phyloP scores from a whole-genome alignment of 2,113 vertebrate genomes.

The Hippocampus abdominalis region DNA sequence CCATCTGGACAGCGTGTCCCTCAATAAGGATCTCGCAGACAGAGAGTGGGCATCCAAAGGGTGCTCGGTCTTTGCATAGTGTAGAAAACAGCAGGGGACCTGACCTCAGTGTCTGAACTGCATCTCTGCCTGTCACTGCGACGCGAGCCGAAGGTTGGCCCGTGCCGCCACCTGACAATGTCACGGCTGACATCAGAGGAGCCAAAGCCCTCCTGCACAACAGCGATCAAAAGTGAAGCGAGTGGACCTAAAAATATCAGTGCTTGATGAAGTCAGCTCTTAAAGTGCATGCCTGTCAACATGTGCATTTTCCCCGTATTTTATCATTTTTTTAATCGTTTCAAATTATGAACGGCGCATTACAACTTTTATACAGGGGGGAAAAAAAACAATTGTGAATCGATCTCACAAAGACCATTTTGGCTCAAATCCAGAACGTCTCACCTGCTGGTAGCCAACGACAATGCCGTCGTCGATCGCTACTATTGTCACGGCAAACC shows the following conservation, averaged over 20 bases:
- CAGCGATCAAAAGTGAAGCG: slow-evolving; percentile 16
- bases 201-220: slow-evolving; percentile 13
- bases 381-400: too few species aligned
- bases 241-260: slow-evolving; percentile 2
- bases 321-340: too few species aligned
- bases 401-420: too few species aligned
- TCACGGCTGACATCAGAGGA: slow-evolving; percentile 30
- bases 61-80: slow-evolving; percentile 5
- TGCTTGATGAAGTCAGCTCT: slow-evolving; percentile 6
- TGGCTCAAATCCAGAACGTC: too few species aligned
- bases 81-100: slow-evolving; percentile 38
- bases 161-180: slow-evolving; percentile 24
- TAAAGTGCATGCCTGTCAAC: too few species aligned
- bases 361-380: too few species aligned
- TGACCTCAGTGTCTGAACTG: slow-evolving; percentile 35
- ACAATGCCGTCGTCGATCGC: too few species aligned
- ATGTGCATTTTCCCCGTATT: too few species aligned
- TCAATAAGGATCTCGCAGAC: slow-evolving; percentile 6
- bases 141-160: slow-evolving; percentile 29
- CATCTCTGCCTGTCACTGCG: slow-evolving; percentile 22
- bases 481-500: too few species aligned
- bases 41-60: slow-evolving; percentile 18
- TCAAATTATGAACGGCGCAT: too few species aligned
- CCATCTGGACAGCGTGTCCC: slow-evolving; percentile 17
- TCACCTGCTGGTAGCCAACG: too few species aligned